Conservation (phyloP, 2,797 vertebrate species). For the Phrynocephalus vlangalii region DNA sequence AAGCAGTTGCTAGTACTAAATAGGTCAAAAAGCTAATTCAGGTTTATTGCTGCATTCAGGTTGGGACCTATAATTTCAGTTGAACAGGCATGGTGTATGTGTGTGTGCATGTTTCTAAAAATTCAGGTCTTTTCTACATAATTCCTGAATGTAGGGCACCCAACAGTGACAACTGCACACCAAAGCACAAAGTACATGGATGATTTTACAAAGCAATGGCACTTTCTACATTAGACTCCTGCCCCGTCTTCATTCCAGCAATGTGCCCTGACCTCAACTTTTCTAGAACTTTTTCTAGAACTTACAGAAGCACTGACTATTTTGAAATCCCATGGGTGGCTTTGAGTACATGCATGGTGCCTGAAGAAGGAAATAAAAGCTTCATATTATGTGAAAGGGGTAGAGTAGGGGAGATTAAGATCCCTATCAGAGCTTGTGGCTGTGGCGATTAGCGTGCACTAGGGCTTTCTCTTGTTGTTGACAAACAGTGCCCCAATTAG, state of each 20-base stretch:
- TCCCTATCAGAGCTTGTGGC: conserved; percentile 75
- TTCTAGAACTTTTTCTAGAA: not conserved
- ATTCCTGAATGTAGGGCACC: not conserved
- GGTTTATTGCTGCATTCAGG: not conserved
- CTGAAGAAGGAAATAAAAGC: conserved; percentile 34
- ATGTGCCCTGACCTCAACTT: not conserved
- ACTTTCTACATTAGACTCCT: fast-evolving
- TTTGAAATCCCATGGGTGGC: conserved; percentile 33
- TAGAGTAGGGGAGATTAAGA: conserved; percentile 73
- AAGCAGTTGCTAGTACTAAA: not conserved
- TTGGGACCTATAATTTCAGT: not conserved
- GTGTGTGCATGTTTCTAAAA: not conserved
- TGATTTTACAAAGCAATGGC: not conserved
- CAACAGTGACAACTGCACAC: not conserved
- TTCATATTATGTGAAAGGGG: conserved; percentile 47
- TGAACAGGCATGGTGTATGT: too few species aligned
- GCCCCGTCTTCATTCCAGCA: fast-evolving
- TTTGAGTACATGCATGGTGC: conserved; percentile 14
- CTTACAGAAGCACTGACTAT: not conserved
- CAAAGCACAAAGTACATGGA: not conserved
- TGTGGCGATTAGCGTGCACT: conserved; percentile 74
- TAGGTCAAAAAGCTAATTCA: not conserved
- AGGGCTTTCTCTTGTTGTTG: conserved; percentile 70
- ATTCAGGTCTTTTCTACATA: not conserved
- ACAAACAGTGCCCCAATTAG: conserved; percentile 83